Percentiles rank a stretch among this genome's conserved stretches.
Conservation (phyloP, 2,797 vertebrate species). For the Glyptemys insculpta region DNA sequence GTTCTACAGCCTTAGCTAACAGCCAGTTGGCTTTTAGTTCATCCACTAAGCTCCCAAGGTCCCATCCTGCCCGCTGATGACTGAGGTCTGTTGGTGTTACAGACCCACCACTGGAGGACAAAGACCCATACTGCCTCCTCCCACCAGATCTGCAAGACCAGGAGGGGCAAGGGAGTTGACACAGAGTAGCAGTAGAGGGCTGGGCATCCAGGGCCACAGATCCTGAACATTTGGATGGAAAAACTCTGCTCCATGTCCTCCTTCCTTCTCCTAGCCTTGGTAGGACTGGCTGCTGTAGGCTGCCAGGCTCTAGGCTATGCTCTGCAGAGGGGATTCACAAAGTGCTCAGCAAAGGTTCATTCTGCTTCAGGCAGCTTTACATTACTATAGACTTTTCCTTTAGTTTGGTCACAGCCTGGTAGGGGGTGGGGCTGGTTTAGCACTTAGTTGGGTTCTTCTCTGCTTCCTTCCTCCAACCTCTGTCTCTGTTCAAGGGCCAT, state of each 20-base stretch:
- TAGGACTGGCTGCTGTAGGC: not conserved
- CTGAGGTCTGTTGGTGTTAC: too few relatives aligned
- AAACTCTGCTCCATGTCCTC: not conserved
- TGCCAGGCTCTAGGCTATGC: not conserved
- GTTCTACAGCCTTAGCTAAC: too few relatives aligned
- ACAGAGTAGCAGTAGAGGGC: not conserved
- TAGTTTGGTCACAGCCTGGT: not conserved
- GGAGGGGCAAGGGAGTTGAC: accelerated
- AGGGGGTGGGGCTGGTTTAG: not conserved
- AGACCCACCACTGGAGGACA: not conserved
- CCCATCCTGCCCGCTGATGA: too few relatives aligned
- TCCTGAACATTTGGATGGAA: not conserved
- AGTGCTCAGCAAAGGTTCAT: not conserved
- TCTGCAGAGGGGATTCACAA: not conserved
- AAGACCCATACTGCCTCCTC: not conserved
- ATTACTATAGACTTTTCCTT: not conserved
- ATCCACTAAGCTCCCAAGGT: too few relatives aligned
- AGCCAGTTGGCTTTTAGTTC: too few relatives aligned
- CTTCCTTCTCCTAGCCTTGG: not conserved
- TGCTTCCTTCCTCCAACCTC: not conserved
- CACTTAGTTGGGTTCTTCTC: not conserved
- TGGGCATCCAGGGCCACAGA: not conserved
- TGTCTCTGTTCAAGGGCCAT: not conserved
- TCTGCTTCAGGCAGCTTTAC: not conserved
- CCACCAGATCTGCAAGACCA: not conserved